These are phyloP conservation scores for Drosophila fungiperda DNA, from an alignment of 2,888 invertebrate genomes.

Conservation along the genomic window DNA sequence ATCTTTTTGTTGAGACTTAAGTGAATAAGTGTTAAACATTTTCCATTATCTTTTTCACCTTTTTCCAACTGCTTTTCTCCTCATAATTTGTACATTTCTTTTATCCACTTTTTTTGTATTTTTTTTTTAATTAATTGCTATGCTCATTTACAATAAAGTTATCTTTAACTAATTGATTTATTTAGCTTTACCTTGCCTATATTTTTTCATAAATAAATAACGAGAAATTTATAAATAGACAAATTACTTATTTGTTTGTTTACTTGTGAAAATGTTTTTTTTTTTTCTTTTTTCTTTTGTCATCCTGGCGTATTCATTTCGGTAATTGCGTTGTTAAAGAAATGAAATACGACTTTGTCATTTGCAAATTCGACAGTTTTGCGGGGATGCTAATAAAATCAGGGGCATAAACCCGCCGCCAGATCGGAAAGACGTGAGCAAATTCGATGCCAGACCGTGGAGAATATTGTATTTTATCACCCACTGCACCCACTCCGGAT, in stretches of 20 bases:
- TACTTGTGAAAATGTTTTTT: slow-evolving; percentile 44
- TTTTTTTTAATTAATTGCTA: neutral
- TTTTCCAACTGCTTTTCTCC: neutral
- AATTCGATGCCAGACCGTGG: slow-evolving; percentile 15
- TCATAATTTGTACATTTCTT: neutral
- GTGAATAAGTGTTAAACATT: neutral
- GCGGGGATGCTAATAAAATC: slow-evolving; percentile 50
- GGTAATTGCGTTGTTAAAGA: slow-evolving; percentile 28
- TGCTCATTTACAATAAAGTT: neutral
- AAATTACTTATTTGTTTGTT: slow-evolving; percentile 62
- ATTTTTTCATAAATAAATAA: neutral
- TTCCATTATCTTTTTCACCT: neutral
- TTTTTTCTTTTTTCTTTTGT: neutral
- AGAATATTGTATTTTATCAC: slow-evolving; percentile 20
- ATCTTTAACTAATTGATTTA: neutral
- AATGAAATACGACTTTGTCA: slow-evolving; percentile 68
- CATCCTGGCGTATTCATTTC: neutral
- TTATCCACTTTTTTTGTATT: neutral
- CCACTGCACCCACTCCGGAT: neutral
- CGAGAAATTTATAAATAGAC: slow-evolving; percentile 25
- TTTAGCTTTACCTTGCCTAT: neutral
- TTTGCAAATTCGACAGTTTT: slow-evolving; percentile 72
- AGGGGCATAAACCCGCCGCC: slow-evolving; percentile 38
- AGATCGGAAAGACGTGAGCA: slow-evolving; percentile 23
- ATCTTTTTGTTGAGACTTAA: no score